phyloP scores from a whole-genome alignment of 2,888 invertebrate species.

The Laothoe populi region DNA sequence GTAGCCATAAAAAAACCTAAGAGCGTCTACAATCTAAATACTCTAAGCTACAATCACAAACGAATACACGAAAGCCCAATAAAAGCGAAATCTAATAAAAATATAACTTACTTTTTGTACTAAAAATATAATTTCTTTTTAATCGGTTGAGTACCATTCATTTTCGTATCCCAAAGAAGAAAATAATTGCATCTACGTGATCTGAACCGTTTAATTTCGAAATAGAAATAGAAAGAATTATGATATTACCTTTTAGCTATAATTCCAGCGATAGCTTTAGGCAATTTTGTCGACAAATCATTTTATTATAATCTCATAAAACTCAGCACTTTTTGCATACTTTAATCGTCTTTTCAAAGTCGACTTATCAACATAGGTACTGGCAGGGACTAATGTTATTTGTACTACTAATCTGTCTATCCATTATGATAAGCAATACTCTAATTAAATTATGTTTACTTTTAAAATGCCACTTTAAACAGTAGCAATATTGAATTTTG shows the following conservation, averaged over 20 bases:
- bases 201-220: background rate
- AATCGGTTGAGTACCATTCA: background rate
- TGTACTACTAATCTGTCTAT: no score
- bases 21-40: no score
- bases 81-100: background rate
- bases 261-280: background rate
- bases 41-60: no score
- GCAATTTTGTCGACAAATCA: background rate
- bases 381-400: no score
- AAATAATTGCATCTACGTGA: constrained; percentile 19
- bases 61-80: background rate
- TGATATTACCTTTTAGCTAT: background rate
- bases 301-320: constrained; percentile 1
- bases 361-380: background rate
- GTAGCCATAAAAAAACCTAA: no score
- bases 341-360: background rate
- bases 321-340: background rate
- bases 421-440: no score
- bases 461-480: no score
- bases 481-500: no score
- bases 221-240: background rate
- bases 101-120: background rate
- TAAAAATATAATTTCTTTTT: background rate
- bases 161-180: background rate
- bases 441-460: no score